Percentiles rank a stretch among this genome's conserved stretches.
Conservation (phyloP, 2,888 invertebrate species). For the Tipula lateralis region DNA sequence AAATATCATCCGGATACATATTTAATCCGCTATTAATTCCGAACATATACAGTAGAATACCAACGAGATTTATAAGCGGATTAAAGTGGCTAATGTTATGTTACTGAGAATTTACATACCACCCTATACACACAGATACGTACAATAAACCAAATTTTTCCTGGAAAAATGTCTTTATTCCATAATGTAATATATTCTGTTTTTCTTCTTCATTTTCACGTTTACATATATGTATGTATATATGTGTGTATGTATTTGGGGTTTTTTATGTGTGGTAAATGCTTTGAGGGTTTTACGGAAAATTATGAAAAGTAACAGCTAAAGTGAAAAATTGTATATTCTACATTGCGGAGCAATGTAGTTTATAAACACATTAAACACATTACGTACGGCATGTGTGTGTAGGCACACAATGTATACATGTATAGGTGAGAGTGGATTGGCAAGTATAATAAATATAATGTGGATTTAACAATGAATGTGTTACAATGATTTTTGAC, state of each 20-base stretch:
- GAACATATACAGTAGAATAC: background rate
- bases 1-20: background rate
- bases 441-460: background rate
- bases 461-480: constrained; percentile 24
- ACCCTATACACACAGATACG: background rate
- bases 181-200: background rate
- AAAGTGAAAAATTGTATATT: constrained; percentile 5
- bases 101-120: background rate
- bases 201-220: background rate
- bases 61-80: background rate
- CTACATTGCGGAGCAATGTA: background rate
- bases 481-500: constrained; percentile 13
- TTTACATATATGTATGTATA: too few relatives aligned
- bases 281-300: background rate
- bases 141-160: constrained; percentile 9
- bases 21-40: background rate
- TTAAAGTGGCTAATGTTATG: background rate
- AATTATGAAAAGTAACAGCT: constrained; percentile 5
- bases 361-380: background rate
- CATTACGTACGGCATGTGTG: background rate
- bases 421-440: background rate
- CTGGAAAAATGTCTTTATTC: background rate
- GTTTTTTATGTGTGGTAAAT: background rate
- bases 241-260: background rate
- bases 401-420: background rate